These are phyloP conservation scores for Pangasius krempfi DNA, from an alignment of 2,797 vertebrate genomes.

Conservation along the genomic window DNA sequence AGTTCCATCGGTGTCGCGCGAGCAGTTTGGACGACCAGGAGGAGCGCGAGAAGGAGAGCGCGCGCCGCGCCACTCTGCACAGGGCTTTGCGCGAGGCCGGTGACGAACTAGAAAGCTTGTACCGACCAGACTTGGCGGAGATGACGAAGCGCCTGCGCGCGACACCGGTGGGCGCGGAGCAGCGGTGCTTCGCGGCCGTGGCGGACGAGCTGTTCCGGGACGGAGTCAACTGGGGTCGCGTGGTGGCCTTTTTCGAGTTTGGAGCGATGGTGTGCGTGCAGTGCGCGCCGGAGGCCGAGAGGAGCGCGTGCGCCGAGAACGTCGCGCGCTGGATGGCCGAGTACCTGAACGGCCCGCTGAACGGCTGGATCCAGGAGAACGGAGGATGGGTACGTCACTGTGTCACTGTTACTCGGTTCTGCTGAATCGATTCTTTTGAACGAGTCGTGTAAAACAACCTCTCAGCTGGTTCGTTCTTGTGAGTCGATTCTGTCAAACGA, in stretches of 20 bases:
- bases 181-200: constrained; percentile 88
- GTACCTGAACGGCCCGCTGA: constrained; percentile 93
- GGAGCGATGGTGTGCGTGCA: constrained; percentile 94
- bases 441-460: neutral
- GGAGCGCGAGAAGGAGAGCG: constrained; percentile 61
- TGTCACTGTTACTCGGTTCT: neutral
- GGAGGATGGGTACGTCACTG: constrained; percentile 96
- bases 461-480: too few relatives aligned
- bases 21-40: constrained; percentile 24
- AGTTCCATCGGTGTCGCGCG: neutral
- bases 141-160: constrained; percentile 91
- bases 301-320: constrained; percentile 88
- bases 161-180: constrained; percentile 73
- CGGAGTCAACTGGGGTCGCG: constrained; percentile 97
- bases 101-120: constrained; percentile 90
- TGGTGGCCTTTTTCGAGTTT: constrained; percentile 98
- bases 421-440: neutral
- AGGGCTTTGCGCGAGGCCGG: constrained; percentile 89
- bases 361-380: constrained; percentile 97
- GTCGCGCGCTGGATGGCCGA: constrained; percentile 97
- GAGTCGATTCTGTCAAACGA: neutral
- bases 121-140: constrained; percentile 91
- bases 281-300: constrained; percentile 86
- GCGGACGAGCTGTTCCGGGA: constrained; percentile 97
- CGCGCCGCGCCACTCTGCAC: constrained; percentile 74